phyloP scores from a whole-genome alignment of 1,140 invertebrate genomes.

The Pogonognathellus flavescens region DNA sequence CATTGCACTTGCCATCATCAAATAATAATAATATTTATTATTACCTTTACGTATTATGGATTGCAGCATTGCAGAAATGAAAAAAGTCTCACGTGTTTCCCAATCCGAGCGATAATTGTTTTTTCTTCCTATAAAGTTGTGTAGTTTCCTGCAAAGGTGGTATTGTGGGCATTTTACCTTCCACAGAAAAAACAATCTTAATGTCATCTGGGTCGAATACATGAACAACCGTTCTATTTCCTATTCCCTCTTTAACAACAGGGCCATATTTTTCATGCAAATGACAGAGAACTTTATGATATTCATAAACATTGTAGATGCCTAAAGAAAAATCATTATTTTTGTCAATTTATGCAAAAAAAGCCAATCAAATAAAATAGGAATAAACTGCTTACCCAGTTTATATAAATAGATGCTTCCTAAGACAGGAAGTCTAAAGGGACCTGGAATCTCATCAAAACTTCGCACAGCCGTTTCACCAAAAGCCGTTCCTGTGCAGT shows the following conservation, averaged over 20 bases:
- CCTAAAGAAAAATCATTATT: conserved; percentile 62
- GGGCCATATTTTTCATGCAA: conserved; percentile 69
- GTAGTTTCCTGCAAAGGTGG: conserved; percentile 73
- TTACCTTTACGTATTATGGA: background rate
- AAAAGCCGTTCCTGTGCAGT: too few species aligned
- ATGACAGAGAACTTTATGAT: conserved; percentile 68
- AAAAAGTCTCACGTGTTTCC: conserved; percentile 72
- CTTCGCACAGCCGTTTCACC: background rate
- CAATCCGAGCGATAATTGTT: conserved; percentile 72
- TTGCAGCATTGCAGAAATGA: background rate
- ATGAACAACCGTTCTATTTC: conserved; percentile 68
- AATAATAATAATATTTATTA: too few species aligned
- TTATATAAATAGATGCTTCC: conserved; percentile 68
- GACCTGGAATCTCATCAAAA: conserved; percentile 67
- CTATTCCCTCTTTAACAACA: conserved; percentile 69
- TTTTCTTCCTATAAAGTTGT: conserved; percentile 72
- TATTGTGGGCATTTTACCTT: conserved; percentile 72
- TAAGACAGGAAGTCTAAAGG: conserved; percentile 65
- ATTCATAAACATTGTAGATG: conserved; percentile 68
- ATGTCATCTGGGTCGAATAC: conserved; percentile 70
- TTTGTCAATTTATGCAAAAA: too few species aligned
- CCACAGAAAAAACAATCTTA: conserved; percentile 69
- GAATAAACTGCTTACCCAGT: conserved; percentile 64
- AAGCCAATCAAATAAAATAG: background rate
- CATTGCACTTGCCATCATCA: background rate